Conservation (phyloP, 2,113 vertebrate genomes). For the Aepyceros melampus region DNA sequence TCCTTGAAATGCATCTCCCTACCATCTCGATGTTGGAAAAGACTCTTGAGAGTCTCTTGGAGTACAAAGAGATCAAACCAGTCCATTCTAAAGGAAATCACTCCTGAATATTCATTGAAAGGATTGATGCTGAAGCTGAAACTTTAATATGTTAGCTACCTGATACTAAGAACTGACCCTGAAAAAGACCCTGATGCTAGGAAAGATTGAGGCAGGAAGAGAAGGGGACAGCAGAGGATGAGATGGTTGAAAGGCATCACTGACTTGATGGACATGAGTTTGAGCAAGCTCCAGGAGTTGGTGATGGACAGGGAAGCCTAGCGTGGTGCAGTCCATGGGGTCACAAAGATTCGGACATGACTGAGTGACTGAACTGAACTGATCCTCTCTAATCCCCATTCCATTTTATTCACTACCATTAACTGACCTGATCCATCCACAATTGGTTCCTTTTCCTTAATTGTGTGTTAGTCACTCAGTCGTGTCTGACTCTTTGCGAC, state of each 20-base stretch:
- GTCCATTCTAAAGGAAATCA: neutral
- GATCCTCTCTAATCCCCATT: neutral
- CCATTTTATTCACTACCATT: neutral
- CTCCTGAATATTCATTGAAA: neutral
- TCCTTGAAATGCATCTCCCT: neutral
- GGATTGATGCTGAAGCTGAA: neutral
- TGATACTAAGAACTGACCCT: neutral
- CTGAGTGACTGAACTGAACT: neutral
- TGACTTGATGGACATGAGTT: neutral
- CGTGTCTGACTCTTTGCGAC: no score
- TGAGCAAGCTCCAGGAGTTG: neutral
- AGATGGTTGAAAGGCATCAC: fast-evolving
- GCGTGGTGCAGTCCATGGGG: neutral
- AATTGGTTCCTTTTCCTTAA: neutral
- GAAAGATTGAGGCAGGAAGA: neutral
- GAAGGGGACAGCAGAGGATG: neutral
- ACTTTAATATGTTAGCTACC: neutral
- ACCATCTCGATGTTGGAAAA: neutral
- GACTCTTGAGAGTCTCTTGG: neutral
- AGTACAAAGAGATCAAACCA: neutral
- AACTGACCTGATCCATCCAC: neutral
- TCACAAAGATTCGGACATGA: neutral
- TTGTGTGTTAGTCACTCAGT: no score
- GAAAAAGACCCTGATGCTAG: neutral
- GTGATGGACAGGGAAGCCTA: neutral